Evolutionary conservation across 1,140 invertebrate species (phyloP).

Genomic region (Micrasema minimum): DNA sequence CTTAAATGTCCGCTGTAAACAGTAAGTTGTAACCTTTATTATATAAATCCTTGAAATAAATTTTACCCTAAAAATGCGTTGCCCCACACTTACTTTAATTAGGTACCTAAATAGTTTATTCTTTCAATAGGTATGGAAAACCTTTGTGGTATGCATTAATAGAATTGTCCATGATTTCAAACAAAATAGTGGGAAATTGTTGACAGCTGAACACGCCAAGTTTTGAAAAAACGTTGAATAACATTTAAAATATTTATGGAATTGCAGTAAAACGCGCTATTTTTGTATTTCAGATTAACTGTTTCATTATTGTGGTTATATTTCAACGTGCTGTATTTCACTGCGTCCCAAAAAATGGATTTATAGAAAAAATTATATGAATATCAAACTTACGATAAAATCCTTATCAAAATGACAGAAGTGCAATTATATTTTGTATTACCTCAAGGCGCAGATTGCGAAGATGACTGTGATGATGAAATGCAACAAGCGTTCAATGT

Average conservation of each 20-base stretch:
- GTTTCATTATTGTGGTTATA: not conserved
- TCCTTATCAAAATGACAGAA: slow-evolving; percentile 54
- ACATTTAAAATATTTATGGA: too few relatives aligned
- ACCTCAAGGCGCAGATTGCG: slow-evolving; percentile 56
- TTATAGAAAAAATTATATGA: not conserved
- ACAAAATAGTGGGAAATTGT: slow-evolving; percentile 10
- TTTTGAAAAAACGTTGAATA: not conserved
- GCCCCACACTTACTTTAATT: too few relatives aligned
- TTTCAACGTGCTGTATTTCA: not conserved
- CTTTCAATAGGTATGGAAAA: too few relatives aligned
- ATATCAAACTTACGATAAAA: not conserved
- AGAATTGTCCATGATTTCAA: slow-evolving; percentile 19
- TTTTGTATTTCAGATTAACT: not conserved
- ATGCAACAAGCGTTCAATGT: slow-evolving; percentile 64
- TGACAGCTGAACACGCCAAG: slow-evolving; percentile 19
- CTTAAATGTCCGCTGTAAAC: too few relatives aligned
- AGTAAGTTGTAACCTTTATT: too few relatives aligned
- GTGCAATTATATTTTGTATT: slow-evolving; percentile 64
- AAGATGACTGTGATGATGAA: slow-evolving; percentile 62
- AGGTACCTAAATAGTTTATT: too few relatives aligned
- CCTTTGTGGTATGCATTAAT: not conserved
- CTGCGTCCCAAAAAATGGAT: too few relatives aligned
- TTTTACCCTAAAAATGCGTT: too few relatives aligned
- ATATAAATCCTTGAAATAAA: too few relatives aligned
- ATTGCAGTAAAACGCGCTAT: too few relatives aligned